Conservation (phyloP, 2,797 vertebrate species). For the Vipera ursinii region DNA sequence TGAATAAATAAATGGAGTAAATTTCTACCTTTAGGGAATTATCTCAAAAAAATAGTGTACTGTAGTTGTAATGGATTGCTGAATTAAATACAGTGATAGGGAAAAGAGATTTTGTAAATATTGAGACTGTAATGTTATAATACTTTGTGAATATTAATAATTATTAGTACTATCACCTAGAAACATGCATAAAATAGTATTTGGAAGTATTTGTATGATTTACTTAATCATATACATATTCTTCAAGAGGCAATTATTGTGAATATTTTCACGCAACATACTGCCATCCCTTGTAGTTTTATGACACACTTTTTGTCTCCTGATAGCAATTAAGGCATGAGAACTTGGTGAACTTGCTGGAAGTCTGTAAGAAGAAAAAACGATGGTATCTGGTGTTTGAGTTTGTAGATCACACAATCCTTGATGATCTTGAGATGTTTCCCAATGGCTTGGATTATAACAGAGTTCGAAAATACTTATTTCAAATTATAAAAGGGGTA, state of each 20-base stretch:
- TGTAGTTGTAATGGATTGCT: background rate
- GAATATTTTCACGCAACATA: background rate
- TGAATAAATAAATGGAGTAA: background rate
- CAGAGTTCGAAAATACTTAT: slow-evolving; percentile 77
- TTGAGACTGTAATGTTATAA: background rate
- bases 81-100: background rate
- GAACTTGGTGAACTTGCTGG: slow-evolving; percentile 88
- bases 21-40: background rate
- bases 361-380: slow-evolving; percentile 85
- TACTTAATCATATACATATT: background rate
- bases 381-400: slow-evolving; percentile 92
- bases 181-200: background rate
- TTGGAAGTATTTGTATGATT: background rate
- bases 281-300: slow-evolving; percentile 9
- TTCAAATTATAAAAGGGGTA: slow-evolving; percentile 83
- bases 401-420: slow-evolving; percentile 86
- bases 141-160: background rate
- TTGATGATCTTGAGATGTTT: slow-evolving; percentile 84
- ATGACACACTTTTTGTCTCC: slow-evolving; percentile 39
- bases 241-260: background rate
- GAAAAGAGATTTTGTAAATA: background rate
- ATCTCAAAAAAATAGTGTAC: background rate
- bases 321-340: slow-evolving; percentile 86
- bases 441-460: slow-evolving; percentile 76
- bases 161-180: background rate